phyloP scores from a whole-genome alignment of 2,113 vertebrate genomes.

The Albula goreensis region DNA sequence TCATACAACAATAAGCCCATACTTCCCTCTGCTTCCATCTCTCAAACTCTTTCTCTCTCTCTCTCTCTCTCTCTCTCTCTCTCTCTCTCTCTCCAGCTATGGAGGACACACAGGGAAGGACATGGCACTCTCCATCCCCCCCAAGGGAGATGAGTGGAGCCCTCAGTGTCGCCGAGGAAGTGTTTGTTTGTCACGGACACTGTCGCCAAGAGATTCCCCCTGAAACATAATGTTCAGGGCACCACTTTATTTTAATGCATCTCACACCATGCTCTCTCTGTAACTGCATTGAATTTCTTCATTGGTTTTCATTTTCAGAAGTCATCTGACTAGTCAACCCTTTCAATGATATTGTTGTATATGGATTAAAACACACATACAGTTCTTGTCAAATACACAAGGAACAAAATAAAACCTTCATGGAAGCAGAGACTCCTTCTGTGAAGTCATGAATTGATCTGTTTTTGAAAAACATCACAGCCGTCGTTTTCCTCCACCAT shows the following conservation, averaged over 20 bases:
- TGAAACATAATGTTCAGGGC: slow-evolving; percentile 3
- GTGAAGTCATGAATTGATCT: not conserved
- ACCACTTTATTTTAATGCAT: not conserved
- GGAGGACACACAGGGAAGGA: not conserved
- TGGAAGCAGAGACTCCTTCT: not conserved
- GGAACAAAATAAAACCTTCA: not conserved
- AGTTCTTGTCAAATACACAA: too few species aligned
- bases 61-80: not conserved
- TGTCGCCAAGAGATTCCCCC: not conserved
- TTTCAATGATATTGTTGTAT: too few species aligned
- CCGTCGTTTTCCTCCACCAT: not conserved
- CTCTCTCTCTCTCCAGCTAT: not conserved
- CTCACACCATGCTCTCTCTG: too few species aligned
- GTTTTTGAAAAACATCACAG: slow-evolving; percentile 16
- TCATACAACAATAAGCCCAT: too few species aligned
- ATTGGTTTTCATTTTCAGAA: too few species aligned
- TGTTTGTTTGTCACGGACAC: not conserved
- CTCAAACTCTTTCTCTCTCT: not conserved
- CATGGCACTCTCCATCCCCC: not conserved
- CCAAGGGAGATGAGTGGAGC: not conserved
- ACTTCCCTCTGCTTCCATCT: too few species aligned
- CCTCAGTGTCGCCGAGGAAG: slow-evolving; percentile 3
- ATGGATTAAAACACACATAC: too few species aligned
- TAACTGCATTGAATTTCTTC: too few species aligned
- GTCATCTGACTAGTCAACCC: too few species aligned